Base-by-base conservation (phyloP, 2,888 invertebrate species). In the Chorisops tibialis region DNA sequence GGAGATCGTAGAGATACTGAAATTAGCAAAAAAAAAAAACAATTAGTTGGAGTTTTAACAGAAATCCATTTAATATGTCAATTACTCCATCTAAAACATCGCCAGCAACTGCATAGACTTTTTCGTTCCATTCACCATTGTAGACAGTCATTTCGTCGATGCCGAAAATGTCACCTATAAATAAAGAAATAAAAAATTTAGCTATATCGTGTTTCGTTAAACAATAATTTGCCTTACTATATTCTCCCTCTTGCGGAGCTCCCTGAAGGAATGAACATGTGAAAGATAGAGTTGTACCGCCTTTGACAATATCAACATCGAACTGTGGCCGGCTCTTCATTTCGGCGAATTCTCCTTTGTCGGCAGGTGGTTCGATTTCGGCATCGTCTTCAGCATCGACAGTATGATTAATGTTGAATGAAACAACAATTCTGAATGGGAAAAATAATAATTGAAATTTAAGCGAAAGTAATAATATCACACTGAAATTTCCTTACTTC, bases 31-130 rank as follows among this genome's bases (percentile, higher is more conserved):
- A 30, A 30, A n/a, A n/a, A n/a, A n/a, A n/a, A n/a, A n/a, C n/a
- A n/a, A 30, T 30, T 30, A 30, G 30, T n/a, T n/a, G n/a, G n/a
- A n/a, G n/a, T n/a, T n/a, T n/a, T n/a, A n/a, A n/a, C n/a, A n/a
- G n/a, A 49, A 49, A 21, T 30, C 16, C 4, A 6, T 30, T 41
- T 43, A 12, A 41, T 39, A 7, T 30, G 12, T 22, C n/a, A 81
- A 86, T 83, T 81, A 95, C 95, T 70, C 94, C 96, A 79, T 98
- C 98, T 59, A 98, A 85, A 64, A 96, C 92, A 74, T 95, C 95
- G 49, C 96, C 96, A 62, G 93, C 90, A 6, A 96, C 94, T 3
- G 93, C 88, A 71, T 94, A 93, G 11, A 89, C 85, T 71, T 90
- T 90, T 66, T 95, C 93, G 64, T 87, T 87, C 85, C 89, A 91